A percentile compares a stretch with the other conserved stretches of the same genome.
phyloP scores from a whole-genome alignment of 2,113 vertebrate species.

The Perccottus glenii region DNA sequence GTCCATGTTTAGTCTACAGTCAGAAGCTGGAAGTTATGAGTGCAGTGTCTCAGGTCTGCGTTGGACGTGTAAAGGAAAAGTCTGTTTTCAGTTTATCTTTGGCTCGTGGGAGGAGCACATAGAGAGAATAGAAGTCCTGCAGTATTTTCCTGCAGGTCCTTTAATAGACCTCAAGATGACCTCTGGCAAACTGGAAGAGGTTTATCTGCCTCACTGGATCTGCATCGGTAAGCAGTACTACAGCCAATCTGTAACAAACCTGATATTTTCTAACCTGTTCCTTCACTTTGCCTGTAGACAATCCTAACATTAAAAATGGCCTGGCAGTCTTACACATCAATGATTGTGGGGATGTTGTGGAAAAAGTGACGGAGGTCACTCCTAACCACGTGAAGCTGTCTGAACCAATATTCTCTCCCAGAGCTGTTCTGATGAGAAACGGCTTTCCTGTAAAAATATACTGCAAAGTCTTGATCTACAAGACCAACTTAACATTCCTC shows the following conservation, averaged over 20 bases:
- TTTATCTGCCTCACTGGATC: constrained; percentile 47
- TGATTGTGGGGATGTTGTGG: constrained; percentile 31
- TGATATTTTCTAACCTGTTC: no score
- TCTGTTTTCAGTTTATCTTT: constrained; percentile 33
- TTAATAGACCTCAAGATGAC: constrained; percentile 35
- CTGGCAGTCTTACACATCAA: constrained; percentile 40
- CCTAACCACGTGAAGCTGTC: constrained; percentile 29
- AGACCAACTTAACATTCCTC: neutral
- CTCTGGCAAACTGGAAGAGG: constrained; percentile 23
- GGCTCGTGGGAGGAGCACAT: constrained; percentile 14
- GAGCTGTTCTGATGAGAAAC: constrained; percentile 2
- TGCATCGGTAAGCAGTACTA: constrained; percentile 20
- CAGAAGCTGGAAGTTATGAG: constrained; percentile 41
- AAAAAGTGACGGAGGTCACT: constrained; percentile 33
- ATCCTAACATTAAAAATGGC: neutral
- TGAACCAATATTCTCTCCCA: constrained; percentile 19
- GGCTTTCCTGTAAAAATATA: neutral
- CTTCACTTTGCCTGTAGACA: neutral
- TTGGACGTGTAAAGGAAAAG: constrained; percentile 32
- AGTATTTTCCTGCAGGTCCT: constrained; percentile 41
- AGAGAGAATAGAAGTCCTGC: neutral
- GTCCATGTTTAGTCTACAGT: constrained; percentile 27
- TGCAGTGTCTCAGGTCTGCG: constrained; percentile 39
- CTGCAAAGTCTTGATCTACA: constrained; percentile 22
- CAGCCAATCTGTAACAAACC: no score